Percentiles rank a stretch among this genome's conserved stretches.
Conservation (phyloP, 2,888 invertebrate genomes). For the Osmoderma eremita region DNA sequence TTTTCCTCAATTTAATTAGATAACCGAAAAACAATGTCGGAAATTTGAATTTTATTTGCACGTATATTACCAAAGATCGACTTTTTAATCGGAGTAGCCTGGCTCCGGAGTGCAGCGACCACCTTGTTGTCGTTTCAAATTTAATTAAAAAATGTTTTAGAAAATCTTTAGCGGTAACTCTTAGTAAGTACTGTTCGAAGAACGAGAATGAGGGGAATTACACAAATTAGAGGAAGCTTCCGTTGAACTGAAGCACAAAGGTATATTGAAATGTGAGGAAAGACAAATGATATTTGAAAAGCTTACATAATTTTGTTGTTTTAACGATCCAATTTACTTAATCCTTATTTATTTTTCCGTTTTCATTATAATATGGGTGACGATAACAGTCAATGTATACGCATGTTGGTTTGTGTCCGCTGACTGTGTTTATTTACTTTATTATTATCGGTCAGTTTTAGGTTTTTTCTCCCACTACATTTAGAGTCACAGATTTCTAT, state of each 20-base stretch:
- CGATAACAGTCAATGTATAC: no score
- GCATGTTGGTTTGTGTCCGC: no score
- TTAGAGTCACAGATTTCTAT: no score
- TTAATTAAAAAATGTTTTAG: conserved; percentile 37
- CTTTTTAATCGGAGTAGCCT: conserved; percentile 30
- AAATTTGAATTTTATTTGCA: conserved; percentile 37
- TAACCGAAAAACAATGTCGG: conserved; percentile 24
- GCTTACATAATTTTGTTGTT: no score
- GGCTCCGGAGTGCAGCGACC: conserved; percentile 19
- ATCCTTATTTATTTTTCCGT: no score
- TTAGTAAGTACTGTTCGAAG: conserved; percentile 31
- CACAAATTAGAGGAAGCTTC: conserved; percentile 36
- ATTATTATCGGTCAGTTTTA: no score
- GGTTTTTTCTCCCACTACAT: no score
- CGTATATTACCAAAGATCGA: conserved; percentile 29
- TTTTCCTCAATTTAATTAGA: conserved; percentile 27
- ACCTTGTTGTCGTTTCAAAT: conserved; percentile 37
- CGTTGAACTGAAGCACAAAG: conserved; percentile 9
- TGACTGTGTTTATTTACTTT: no score
- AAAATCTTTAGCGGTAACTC: conserved; percentile 33
- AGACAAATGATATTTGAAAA: no score
- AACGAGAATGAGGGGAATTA: conserved; percentile 33
- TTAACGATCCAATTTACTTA: no score
- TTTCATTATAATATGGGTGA: no score
- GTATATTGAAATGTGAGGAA: no score